phyloP scores from a whole-genome alignment of 2,888 invertebrate genomes.

The Aelia acuminata region DNA sequence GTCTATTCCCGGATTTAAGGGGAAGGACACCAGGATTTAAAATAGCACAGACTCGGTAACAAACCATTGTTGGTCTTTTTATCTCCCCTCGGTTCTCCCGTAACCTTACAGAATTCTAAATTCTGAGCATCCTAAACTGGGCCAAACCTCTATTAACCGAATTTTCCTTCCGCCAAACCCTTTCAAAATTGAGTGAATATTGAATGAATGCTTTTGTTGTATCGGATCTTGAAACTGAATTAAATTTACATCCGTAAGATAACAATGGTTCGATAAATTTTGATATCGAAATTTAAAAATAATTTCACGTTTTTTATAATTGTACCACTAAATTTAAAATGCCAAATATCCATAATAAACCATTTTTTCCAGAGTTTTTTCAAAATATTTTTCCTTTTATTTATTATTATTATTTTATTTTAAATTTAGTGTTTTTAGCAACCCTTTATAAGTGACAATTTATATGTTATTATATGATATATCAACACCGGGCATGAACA shows the following conservation, averaged over 20 bases:
- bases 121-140: background rate
- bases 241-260: background rate
- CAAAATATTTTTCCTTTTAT: no score
- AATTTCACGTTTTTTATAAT: no score
- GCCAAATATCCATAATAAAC: no score
- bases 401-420: no score
- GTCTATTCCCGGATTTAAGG: slow-evolving; percentile 34
- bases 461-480: no score
- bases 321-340: no score
- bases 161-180: background rate
- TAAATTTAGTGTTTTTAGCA: no score
- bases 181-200: background rate
- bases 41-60: slow-evolving; percentile 41
- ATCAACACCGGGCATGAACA: no score
- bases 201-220: background rate
- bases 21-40: slow-evolving; percentile 31
- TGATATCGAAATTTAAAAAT: no score
- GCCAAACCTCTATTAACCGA: background rate
- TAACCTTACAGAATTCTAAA: background rate
- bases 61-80: slow-evolving; percentile 31
- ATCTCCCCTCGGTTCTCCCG: background rate
- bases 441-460: no score
- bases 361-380: no score
- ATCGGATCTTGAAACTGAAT: background rate
- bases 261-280: no score